A percentile compares a stretch with the other conserved stretches of the same genome.
Conservation (phyloP, 2,113 vertebrate species). For the Alethe diademata region DNA sequence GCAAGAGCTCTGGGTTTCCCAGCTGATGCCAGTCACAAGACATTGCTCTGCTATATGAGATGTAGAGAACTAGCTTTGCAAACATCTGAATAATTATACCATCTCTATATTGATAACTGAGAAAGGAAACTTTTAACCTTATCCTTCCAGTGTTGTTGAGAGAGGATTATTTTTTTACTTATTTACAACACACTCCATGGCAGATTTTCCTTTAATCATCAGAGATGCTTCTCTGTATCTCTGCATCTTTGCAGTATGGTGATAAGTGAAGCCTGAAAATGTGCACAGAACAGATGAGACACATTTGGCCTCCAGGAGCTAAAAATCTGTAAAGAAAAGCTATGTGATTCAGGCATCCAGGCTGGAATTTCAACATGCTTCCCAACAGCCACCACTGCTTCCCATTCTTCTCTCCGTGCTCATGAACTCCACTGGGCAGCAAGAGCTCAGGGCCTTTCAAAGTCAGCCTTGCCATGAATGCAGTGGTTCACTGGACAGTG, state of each 20-base stretch:
- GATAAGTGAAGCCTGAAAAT: background rate
- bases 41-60: background rate
- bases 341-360: background rate
- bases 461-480: background rate
- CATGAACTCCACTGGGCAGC: background rate
- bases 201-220: background rate
- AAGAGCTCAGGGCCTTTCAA: background rate
- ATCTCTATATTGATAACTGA: background rate
- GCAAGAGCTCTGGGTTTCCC: background rate
- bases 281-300: background rate
- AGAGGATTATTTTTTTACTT: background rate
- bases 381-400: rapidly evolving
- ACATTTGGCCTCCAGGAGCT: slow-evolving; percentile 9
- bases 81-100: background rate
- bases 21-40: slow-evolving; percentile 5
- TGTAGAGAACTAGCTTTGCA: background rate
- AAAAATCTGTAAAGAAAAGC: background rate
- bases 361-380: background rate
- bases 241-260: background rate
- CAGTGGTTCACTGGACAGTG: background rate
- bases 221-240: background rate
- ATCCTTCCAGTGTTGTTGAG: background rate
- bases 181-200: background rate
- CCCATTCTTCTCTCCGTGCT: background rate
- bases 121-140: background rate